Evolutionary conservation across 2,113 vertebrate genomes (phyloP).

Genomic region (Pseudorhombus dupliciocellatus): DNA sequence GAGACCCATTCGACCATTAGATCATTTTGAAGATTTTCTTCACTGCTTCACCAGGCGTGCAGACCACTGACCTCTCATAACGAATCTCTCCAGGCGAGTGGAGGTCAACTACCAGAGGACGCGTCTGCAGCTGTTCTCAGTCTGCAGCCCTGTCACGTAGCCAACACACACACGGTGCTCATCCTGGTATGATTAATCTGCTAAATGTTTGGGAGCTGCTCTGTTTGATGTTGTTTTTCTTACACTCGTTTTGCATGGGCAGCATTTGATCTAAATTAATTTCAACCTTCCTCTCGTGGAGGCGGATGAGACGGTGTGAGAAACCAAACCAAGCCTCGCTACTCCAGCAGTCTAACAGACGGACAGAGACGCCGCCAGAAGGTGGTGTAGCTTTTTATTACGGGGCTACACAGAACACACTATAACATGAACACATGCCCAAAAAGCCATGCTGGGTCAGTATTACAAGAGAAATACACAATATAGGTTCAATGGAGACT

Average conservation of each 20-base stretch:
- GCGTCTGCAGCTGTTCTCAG: neutral
- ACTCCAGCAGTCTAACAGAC: constrained; percentile 1
- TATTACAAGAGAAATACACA: constrained; percentile 46
- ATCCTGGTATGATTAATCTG: neutral
- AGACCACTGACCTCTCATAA: constrained; percentile 8
- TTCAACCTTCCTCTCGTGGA: neutral
- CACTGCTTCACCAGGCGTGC: neutral
- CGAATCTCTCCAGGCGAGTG: neutral
- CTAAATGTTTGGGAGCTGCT: neutral
- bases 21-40: neutral
- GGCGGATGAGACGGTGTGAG: neutral
- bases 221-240: neutral
- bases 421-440: constrained; percentile 61
- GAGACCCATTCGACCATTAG: neutral
- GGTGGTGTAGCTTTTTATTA: constrained; percentile 69
- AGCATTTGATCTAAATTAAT: neutral
- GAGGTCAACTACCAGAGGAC: constrained; percentile 9
- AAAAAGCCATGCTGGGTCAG: constrained; percentile 51
- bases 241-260: neutral
- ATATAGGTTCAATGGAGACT: constrained; percentile 31
- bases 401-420: constrained; percentile 51
- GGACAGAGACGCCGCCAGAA: constrained; percentile 5
- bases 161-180: neutral
- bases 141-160: neutral
- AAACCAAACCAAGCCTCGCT: neutral